These are phyloP conservation scores for Heteromyza rotundicornis DNA, from an alignment of 2,888 invertebrate genomes.

Conservation along the genomic window DNA sequence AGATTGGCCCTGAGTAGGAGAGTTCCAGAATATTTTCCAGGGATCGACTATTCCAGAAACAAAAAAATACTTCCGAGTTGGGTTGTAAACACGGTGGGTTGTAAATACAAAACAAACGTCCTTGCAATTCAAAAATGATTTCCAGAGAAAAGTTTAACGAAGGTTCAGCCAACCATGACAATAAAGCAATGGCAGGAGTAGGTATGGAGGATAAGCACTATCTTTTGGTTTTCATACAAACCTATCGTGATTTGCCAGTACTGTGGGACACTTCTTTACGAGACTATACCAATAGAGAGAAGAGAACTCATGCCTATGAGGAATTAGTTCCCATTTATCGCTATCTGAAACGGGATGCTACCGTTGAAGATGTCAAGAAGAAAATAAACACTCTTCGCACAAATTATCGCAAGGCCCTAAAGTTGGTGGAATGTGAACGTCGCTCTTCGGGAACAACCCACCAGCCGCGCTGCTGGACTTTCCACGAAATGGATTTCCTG, in stretches of 20 bases:
- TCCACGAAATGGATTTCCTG: slow-evolving; percentile 53
- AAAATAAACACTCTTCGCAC: slow-evolving; percentile 59
- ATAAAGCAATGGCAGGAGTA: slow-evolving; percentile 52
- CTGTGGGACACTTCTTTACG: slow-evolving; percentile 57
- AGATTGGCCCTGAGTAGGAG: no score
- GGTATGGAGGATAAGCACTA: slow-evolving; percentile 55
- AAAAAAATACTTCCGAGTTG: no score
- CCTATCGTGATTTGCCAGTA: slow-evolving; percentile 54
- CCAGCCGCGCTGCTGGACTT: slow-evolving; percentile 56
- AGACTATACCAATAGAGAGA: slow-evolving; percentile 58
- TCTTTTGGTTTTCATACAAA: slow-evolving; percentile 53
- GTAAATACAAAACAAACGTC: background rate
- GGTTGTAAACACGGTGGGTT: background rate
- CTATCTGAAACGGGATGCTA: slow-evolving; percentile 56
- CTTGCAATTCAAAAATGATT: background rate
- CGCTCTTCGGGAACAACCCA: slow-evolving; percentile 48
- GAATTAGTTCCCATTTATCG: slow-evolving; percentile 53
- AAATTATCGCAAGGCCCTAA: slow-evolving; percentile 57
- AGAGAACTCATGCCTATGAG: slow-evolving; percentile 54
- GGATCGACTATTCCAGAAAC: no score
- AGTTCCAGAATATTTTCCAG: no score
- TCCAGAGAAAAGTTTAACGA: slow-evolving; percentile 34
- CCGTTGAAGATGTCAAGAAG: slow-evolving; percentile 58
- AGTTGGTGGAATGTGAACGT: slow-evolving; percentile 52
- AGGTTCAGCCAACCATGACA: no score